A percentile compares a stretch with the other conserved stretches of the same genome.
Conservation (phyloP, 2,113 vertebrate species). For the Planiliza haematocheilus region DNA sequence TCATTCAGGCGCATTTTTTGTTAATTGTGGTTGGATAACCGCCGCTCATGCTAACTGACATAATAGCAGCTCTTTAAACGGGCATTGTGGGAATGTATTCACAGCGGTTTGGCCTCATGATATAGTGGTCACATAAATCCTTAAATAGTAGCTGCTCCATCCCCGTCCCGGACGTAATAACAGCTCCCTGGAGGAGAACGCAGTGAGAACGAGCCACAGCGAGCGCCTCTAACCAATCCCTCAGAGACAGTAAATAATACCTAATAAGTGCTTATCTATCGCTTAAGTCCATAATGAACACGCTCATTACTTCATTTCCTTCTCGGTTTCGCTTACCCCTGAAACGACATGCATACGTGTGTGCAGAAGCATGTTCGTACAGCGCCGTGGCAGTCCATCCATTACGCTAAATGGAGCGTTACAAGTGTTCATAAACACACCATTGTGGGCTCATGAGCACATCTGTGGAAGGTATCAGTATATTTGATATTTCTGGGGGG, state of each 20-base stretch:
- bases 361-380: slow-evolving; percentile 1
- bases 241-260: slow-evolving; percentile 20
- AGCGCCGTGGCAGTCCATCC: slow-evolving; percentile 7
- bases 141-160: slow-evolving; percentile 44
- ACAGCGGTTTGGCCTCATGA: slow-evolving; percentile 35
- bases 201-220: slow-evolving; percentile 17
- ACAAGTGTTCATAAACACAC: slow-evolving; percentile 16
- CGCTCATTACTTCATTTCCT: slow-evolving; percentile 65
- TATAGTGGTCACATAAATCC: slow-evolving; percentile 51
- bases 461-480: slow-evolving; percentile 49
- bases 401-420: slow-evolving; percentile 20
- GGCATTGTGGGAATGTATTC: slow-evolving; percentile 30
- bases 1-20: slow-evolving; percentile 7
- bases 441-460: slow-evolving; percentile 20
- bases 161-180: slow-evolving; percentile 40
- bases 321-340: slow-evolving; percentile 29
- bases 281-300: slow-evolving; percentile 48
- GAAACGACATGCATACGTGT: slow-evolving; percentile 30
- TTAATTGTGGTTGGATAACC: slow-evolving; percentile 27
- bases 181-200: slow-evolving; percentile 32
- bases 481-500: slow-evolving; percentile 24
- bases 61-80: slow-evolving; percentile 20
- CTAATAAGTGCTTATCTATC: slow-evolving; percentile 24
- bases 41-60: slow-evolving; percentile 14
- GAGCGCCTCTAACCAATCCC: slow-evolving; percentile 16